phyloP scores from a whole-genome alignment of 2,888 invertebrate species.

The Rhaphigaster nebulosa region DNA sequence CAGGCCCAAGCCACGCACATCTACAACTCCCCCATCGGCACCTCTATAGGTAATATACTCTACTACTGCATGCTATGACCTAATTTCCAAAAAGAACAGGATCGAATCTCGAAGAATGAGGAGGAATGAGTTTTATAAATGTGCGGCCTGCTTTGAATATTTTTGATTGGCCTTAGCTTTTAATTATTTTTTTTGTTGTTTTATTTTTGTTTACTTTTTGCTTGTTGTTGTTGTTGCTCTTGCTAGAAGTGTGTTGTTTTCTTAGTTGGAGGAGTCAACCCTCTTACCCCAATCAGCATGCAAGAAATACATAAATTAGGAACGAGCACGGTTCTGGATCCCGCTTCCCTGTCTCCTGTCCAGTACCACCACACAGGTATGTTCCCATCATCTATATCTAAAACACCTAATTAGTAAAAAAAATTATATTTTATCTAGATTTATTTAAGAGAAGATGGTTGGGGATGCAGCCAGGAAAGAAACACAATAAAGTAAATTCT shows the following conservation, averaged over 20 bases:
- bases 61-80: not conserved
- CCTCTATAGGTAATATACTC: conserved; percentile 65
- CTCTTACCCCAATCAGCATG: conserved; percentile 81
- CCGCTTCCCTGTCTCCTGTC: conserved; percentile 75
- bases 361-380: conserved; percentile 79
- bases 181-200: conserved; percentile 57
- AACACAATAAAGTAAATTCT: not conserved
- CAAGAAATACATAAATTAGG: conserved; percentile 80
- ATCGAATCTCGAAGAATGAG: not conserved
- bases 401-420: not conserved
- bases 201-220: conserved; percentile 58
- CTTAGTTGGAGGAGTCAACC: conserved; percentile 71
- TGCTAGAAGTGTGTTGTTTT: conserved; percentile 58
- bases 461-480: not conserved
- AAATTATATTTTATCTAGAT: not conserved
- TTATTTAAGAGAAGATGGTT: not conserved
- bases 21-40: conserved; percentile 79
- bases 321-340: conserved; percentile 75
- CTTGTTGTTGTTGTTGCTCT: conserved; percentile 69
- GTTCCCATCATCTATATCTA: conserved; percentile 65
- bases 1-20: conserved; percentile 78
- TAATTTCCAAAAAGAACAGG: not conserved
- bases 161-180: conserved; percentile 43
- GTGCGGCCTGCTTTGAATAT: not conserved
- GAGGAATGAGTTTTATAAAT: not conserved